phyloP scores from a whole-genome alignment of 2,797 vertebrate species.

The Mionectes olivaceus region DNA sequence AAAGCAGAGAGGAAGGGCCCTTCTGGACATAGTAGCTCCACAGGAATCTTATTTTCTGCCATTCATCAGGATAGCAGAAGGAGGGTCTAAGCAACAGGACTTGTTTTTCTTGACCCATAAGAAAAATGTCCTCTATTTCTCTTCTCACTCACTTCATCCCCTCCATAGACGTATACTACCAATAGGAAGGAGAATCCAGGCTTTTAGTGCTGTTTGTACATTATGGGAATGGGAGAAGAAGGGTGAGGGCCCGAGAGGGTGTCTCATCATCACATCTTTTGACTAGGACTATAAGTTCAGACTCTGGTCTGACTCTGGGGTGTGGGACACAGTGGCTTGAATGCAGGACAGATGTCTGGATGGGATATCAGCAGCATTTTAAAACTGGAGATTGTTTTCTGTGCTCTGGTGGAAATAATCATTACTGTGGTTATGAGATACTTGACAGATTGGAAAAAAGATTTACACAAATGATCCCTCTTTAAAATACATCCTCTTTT shows the following conservation, averaged over 20 bases:
- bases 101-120: not conserved
- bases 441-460: not conserved
- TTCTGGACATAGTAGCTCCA: not conserved
- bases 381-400: not conserved
- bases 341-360: not conserved
- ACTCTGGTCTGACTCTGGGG: not conserved
- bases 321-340: not conserved
- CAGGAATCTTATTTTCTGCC: not conserved
- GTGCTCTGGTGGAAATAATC: not conserved
- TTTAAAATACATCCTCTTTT: not conserved
- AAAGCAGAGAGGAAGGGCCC: not conserved
- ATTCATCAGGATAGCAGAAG: not conserved
- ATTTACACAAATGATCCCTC: not conserved
- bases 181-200: not conserved
- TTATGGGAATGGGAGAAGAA: not conserved
- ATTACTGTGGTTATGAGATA: not conserved
- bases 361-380: not conserved
- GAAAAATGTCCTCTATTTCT: not conserved
- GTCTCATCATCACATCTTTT: not conserved
- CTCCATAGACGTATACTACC: not conserved
- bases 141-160: not conserved
- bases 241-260: not conserved
- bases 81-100: not conserved
- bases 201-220: not conserved
- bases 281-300: not conserved